These are phyloP conservation scores for Synodontis membranacea DNA, from an alignment of 2,113 vertebrate species.

Conservation along the genomic window DNA sequence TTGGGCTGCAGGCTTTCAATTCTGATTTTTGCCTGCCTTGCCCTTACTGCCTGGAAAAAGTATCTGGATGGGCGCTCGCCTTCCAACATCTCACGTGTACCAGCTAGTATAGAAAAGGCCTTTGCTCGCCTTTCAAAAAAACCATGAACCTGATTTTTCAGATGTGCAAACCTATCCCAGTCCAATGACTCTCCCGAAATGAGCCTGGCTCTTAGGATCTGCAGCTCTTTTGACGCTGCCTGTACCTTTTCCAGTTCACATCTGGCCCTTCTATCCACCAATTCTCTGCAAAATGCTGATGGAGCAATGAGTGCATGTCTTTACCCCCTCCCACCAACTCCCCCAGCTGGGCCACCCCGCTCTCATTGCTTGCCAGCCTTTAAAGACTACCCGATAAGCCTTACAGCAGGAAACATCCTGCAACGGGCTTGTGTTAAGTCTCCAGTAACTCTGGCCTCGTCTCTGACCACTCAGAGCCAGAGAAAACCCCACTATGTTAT, in stretches of 20 bases:
- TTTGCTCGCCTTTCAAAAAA: neutral
- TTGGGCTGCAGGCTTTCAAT: neutral
- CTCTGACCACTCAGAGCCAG: neutral
- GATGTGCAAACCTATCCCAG: neutral
- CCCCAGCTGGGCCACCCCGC: neutral
- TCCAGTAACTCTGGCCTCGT: neutral
- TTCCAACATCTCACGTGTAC: neutral
- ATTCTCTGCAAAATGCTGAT: neutral
- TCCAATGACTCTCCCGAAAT: neutral
- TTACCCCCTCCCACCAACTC: conserved; percentile 13
- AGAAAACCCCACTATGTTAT: no score
- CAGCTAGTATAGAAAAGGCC: neutral
- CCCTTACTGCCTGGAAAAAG: neutral
- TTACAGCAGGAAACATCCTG: neutral
- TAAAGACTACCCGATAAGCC: neutral
- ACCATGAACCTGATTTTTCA: neutral
- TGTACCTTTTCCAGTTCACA: neutral
- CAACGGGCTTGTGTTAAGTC: neutral
- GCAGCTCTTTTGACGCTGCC: neutral
- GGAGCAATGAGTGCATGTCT: neutral
- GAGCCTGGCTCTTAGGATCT: neutral
- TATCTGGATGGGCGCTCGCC: conserved; percentile 8
- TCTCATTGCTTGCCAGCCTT: neutral
- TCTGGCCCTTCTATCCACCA: neutral
- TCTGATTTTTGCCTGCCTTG: neutral